A percentile compares a stretch with the other conserved stretches of the same genome.
Evolutionary conservation across 2,113 vertebrate species (phyloP).

Genomic region (Saguinus midas): DNA sequence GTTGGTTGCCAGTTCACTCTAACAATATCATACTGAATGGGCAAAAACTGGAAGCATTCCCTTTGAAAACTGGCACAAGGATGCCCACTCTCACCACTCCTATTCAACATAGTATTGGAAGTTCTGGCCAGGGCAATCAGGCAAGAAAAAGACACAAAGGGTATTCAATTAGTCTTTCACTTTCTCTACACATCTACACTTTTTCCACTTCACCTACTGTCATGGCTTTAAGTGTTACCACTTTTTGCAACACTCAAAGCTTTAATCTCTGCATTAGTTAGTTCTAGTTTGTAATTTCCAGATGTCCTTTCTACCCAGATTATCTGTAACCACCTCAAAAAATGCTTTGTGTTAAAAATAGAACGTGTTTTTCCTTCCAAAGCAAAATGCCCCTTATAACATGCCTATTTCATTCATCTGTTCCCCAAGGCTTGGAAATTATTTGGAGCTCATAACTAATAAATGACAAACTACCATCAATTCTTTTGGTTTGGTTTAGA

Average conservation of each 20-base stretch:
- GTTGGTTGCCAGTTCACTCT: no score
- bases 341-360: background rate
- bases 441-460: background rate
- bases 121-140: no score
- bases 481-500: background rate
- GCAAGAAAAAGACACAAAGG: no score
- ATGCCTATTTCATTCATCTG: background rate
- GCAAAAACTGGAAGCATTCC: no score
- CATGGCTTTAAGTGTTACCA: background rate
- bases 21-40: no score
- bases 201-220: background rate
- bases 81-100: no score
- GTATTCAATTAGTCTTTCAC: background rate
- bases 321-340: background rate
- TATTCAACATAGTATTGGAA: no score
- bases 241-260: background rate
- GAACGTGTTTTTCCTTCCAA: background rate
- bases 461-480: background rate
- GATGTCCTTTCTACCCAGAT: background rate
- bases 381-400: background rate
- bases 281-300: background rate
- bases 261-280: background rate
- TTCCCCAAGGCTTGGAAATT: background rate
- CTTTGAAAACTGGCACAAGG: no score
- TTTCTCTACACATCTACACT: background rate